Evolutionary conservation across 92 coral and sea anemone species (phyloP), one percentile per base, ranked within the genome.

Genomic region (Diadumene lineata): DNA sequence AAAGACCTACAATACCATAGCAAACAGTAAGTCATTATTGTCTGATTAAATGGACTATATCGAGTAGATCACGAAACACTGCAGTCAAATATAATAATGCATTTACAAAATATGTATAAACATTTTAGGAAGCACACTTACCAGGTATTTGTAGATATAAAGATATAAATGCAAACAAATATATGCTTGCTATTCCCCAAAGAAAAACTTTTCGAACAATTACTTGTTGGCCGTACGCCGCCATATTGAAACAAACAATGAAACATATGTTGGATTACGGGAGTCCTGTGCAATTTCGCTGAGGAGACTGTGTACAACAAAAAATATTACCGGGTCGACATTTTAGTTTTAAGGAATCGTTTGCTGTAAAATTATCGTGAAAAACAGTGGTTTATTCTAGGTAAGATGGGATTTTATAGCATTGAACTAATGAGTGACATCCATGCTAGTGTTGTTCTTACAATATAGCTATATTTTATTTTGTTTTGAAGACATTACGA

Each of bases 61-160:
- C n/a, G n/a, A n/a, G n/a, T n/a, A n/a, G n/a, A n/a, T n/a, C n/a
- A n/a, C n/a, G n/a, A n/a, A n/a, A n/a, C n/a, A n/a, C n/a, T n/a
- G n/a, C n/a, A n/a, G n/a, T n/a, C n/a, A n/a, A n/a, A n/a, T n/a
- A n/a, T n/a, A n/a, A n/a, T n/a, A n/a, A n/a, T n/a, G n/a, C n/a
- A n/a, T n/a, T n/a, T n/a, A n/a, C n/a, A n/a, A n/a, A 55, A 23
- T 51, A 58, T 27, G 17, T 7, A 31, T 6, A 21, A 60, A 34
- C 38, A 18, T 22, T 15, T 43, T 26, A 78, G 23, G 62, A 55
- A n/a, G 31, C 34, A 34, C 57, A 29, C 43, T 38, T 83, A 91
- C 98, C 98, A 81, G 98, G 98, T 18, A 94, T 94, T 68, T 94
- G 98, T 7, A 94, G 56, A 75, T 94, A 94, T 23, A 94, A 73